Conservation (phyloP, 2,888 invertebrate species). For the Drosophila neotestacea region DNA sequence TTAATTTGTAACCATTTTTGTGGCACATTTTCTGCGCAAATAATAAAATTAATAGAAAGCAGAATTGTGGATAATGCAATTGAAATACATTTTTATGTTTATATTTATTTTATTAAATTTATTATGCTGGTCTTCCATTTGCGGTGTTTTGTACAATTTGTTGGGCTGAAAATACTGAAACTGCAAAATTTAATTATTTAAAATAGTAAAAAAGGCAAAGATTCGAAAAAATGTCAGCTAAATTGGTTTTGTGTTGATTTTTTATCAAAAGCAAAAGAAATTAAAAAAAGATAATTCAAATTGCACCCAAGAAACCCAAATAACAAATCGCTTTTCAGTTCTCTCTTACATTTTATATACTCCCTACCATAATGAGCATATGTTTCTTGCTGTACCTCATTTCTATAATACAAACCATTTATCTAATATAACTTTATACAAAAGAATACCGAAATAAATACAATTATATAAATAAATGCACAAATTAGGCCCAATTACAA, state of each 20-base stretch:
- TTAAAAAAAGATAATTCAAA: slow-evolving; percentile 17
- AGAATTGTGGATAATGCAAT: slow-evolving; percentile 21
- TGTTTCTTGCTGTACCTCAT: slow-evolving; percentile 27
- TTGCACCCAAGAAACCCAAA: slow-evolving; percentile 21
- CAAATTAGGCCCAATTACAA: slow-evolving; percentile 45
- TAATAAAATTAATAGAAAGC: slow-evolving; percentile 24
- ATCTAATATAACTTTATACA: slow-evolving; percentile 18
- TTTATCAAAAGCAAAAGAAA: background rate
- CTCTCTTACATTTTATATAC: slow-evolving; percentile 33
- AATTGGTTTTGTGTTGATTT: background rate
- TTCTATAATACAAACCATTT: slow-evolving; percentile 15
- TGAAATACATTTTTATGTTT: slow-evolving; percentile 5
- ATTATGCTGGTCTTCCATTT: slow-evolving; percentile 68
- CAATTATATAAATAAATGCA: slow-evolving; percentile 67
- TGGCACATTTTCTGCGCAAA: slow-evolving; percentile 48
- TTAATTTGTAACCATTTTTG: slow-evolving; percentile 41
- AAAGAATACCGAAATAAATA: background rate
- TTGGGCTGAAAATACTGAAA: slow-evolving; percentile 7
- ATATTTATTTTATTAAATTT: slow-evolving; percentile 31
- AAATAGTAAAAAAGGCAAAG: background rate
- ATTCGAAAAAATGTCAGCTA: slow-evolving; percentile 1
- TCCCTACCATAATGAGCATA: slow-evolving; percentile 19
- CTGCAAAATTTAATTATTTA: slow-evolving; percentile 6
- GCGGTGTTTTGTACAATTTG: slow-evolving; percentile 51
- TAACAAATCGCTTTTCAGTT: slow-evolving; percentile 63